Conservation (phyloP, 2,888 invertebrate species). For the Diadegma fenestrale region DNA sequence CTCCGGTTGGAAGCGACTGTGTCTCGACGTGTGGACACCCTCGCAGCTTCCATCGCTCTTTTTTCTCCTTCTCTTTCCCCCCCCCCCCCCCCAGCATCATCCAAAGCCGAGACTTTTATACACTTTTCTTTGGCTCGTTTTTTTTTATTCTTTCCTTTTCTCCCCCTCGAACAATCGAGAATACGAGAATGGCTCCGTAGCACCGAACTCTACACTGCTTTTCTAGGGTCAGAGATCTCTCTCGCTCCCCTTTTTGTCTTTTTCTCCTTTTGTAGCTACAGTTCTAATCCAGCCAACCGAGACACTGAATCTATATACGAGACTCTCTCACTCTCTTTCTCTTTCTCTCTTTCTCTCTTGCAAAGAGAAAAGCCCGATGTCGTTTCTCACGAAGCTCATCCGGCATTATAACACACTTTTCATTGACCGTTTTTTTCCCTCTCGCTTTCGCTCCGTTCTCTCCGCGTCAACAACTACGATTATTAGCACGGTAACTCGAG, state of each 20-base stretch:
- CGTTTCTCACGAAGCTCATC: slow-evolving; percentile 61
- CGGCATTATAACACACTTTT: slow-evolving; percentile 45
- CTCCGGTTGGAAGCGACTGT: slow-evolving; percentile 54
- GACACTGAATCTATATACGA: slow-evolving; percentile 16
- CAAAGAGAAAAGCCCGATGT: slow-evolving; percentile 44
- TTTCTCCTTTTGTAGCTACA: slow-evolving; percentile 19
- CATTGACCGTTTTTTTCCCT: slow-evolving; percentile 35
- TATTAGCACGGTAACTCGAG: slow-evolving; percentile 3
- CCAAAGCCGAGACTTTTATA: slow-evolving; percentile 57
- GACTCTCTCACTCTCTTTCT: neutral
- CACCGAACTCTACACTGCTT: slow-evolving; percentile 29
- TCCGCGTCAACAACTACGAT: slow-evolving; percentile 9
- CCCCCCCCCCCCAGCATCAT: slow-evolving; percentile 26
- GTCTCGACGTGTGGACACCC: slow-evolving; percentile 60
- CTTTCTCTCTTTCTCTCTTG: neutral
- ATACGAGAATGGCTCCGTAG: slow-evolving; percentile 29
- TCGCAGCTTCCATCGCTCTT: slow-evolving; percentile 14
- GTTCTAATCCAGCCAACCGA: slow-evolving; percentile 36
- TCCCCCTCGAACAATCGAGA: slow-evolving; percentile 61
- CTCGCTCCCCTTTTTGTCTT: slow-evolving; percentile 39
- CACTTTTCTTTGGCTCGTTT: slow-evolving; percentile 41
- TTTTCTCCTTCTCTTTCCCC: slow-evolving; percentile 15
- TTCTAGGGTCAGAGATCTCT: slow-evolving; percentile 43
- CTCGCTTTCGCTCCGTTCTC: neutral
- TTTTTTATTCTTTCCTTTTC: slow-evolving; percentile 26